Evolutionary conservation across 2,113 vertebrate species (phyloP), one percentile per base, ranked within the genome.

Genomic region (Salvelinus namaycush): DNA sequence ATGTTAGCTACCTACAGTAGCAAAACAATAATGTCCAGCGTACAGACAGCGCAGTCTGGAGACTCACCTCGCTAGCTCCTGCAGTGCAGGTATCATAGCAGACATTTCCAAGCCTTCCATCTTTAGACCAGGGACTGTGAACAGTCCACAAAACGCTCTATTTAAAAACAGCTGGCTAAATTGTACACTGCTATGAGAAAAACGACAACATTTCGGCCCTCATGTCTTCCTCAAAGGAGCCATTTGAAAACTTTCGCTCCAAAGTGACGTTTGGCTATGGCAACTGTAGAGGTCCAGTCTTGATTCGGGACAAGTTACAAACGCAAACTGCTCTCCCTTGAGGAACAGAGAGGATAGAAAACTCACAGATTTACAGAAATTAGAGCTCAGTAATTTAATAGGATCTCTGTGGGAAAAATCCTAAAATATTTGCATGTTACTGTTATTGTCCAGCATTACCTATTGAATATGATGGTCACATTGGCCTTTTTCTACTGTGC

Each of bases 61-160:
- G 16, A 57, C 81, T 87, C 73, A 98, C 97, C 96, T 95, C 26
- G 93, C 95, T 70, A 99, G 91, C 86, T 99, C 97, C 84, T 96
- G 92, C 34, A 99, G 91, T 65, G 97, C 97, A 26, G 97, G 97
- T 65, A 99, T 97, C 96, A 99, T 97, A 0, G 97, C 97, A 0
- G 97, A 95, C 96, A 99, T 94, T 81, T 96, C 96, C 79, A 97
- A 84, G 1, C 95, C 94, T 2, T 97, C 96, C 86, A 94, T 94
- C 73, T 44, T 89, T 39, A 24, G 20, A 31, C 12, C 11, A 16
- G 7, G 0, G 18, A 2, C 2, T 68, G 49, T 24, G 18, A 68
- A 20, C 3, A 39, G 7, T 9, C 5, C 29, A 68, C 18, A 34
- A 68, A 14, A 44, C 67, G 4, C 29, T 29, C 12, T 68, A 3